These are phyloP conservation scores for Syrrhaptes paradoxus DNA, from an alignment of 2,113 vertebrate genomes.

Conservation along the genomic window DNA sequence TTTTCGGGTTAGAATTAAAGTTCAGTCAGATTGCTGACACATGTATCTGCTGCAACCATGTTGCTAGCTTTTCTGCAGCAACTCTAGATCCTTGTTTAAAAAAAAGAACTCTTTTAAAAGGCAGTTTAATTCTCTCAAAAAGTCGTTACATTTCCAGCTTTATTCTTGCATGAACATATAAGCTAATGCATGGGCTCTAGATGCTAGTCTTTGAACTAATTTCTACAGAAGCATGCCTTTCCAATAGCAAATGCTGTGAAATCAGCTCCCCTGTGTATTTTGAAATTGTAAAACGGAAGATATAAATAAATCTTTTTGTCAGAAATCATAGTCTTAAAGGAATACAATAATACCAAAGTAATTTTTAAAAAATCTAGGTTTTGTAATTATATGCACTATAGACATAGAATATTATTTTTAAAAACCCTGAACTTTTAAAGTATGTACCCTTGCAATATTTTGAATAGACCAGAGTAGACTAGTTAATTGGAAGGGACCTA, in stretches of 20 bases:
- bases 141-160: background rate
- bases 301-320: background rate
- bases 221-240: background rate
- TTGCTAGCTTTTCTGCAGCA: background rate
- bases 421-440: background rate
- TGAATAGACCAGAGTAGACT: background rate
- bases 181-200: background rate
- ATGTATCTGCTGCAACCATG: rapidly evolving
- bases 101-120: background rate
- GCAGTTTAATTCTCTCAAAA: background rate
- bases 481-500: background rate
- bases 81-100: background rate
- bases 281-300: background rate
- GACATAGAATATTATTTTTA: background rate
- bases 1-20: background rate
- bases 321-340: background rate
- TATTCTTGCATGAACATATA: background rate
- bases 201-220: background rate
- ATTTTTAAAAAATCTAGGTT: background rate
- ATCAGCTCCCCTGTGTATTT: background rate
- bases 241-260: background rate
- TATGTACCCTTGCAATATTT: background rate
- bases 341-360: background rate
- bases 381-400: background rate
- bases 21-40: background rate